These are phyloP conservation scores for Nannoperca obscura DNA, from an alignment of 2,797 vertebrate species.

Conservation along the genomic window DNA sequence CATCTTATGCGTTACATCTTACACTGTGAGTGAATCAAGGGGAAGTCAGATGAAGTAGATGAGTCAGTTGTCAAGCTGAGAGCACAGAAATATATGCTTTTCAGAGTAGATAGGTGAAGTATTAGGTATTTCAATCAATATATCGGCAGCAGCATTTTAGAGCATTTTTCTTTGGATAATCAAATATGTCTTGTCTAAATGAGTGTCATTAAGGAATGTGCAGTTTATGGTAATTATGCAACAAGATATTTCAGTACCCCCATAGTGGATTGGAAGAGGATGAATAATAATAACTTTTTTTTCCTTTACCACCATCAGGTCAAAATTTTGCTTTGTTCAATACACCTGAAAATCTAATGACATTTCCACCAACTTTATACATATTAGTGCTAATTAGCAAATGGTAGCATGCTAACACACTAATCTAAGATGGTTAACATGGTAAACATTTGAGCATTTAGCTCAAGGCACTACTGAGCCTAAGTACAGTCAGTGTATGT, in stretches of 20 bases:
- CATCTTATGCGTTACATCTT: constrained; percentile 33
- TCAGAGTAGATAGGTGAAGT: neutral
- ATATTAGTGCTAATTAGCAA: neutral
- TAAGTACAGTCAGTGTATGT: neutral
- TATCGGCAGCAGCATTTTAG: neutral
- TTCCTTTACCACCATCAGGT: neutral
- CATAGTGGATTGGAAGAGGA: constrained; percentile 36
- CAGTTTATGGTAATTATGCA: constrained; percentile 60
- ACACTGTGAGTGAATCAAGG: constrained; percentile 27
- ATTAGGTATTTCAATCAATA: constrained; percentile 4
- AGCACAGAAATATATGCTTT: constrained; percentile 5
- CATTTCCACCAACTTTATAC: neutral
- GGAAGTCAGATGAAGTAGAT: constrained; percentile 24
- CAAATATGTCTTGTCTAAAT: constrained; percentile 51
- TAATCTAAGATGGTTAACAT: neutral
- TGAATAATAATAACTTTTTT: neutral
- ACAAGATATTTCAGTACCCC: constrained; percentile 50
- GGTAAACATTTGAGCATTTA: neutral
- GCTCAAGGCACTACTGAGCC: neutral
- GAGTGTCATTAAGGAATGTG: constrained; percentile 56
- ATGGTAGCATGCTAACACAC: neutral
- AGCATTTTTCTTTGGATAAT: constrained; percentile 38
- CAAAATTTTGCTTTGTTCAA: neutral
- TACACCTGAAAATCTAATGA: too few relatives aligned
- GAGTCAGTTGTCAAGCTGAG: constrained; percentile 27